Conservation (phyloP, 2,888 invertebrate species). For the Stenodema calcarata region DNA sequence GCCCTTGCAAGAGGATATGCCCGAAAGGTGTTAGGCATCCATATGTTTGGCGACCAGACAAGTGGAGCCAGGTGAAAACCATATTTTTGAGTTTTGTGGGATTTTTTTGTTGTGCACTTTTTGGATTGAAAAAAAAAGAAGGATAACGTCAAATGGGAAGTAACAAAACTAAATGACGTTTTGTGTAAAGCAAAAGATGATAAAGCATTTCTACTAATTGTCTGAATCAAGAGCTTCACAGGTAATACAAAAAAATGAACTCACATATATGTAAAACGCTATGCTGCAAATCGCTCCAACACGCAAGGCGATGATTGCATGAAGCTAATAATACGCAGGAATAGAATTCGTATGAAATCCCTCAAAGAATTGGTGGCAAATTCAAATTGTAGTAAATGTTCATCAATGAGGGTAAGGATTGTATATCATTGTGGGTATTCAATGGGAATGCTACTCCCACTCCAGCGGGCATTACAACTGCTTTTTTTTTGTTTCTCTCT, state of each 20-base stretch:
- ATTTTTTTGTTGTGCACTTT: background rate
- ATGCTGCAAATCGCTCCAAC: background rate
- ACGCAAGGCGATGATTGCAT: background rate
- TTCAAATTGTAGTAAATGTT: background rate
- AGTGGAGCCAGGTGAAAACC: constrained; percentile 46
- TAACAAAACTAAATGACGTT: constrained; percentile 8
- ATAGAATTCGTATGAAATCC: background rate
- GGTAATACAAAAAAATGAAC: background rate
- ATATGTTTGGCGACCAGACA: constrained; percentile 34
- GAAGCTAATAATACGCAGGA: background rate
- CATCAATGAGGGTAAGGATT: background rate
- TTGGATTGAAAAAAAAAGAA: background rate
- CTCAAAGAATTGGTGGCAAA: background rate
- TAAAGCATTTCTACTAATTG: background rate
- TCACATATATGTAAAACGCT: background rate
- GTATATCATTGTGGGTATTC: background rate
- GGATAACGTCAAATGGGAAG: background rate
- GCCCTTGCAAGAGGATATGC: constrained; percentile 46
- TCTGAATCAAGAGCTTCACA: background rate
- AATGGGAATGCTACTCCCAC: background rate
- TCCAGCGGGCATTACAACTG: background rate
- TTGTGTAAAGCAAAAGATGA: background rate
- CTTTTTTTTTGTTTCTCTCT: background rate
- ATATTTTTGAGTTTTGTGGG: constrained; percentile 25
- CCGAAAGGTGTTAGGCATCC: constrained; percentile 24